Evolutionary conservation across 2,888 invertebrate species (phyloP), one percentile per base, ranked within the genome.

Genomic region (Omphaloscelis lunosa): DNA sequence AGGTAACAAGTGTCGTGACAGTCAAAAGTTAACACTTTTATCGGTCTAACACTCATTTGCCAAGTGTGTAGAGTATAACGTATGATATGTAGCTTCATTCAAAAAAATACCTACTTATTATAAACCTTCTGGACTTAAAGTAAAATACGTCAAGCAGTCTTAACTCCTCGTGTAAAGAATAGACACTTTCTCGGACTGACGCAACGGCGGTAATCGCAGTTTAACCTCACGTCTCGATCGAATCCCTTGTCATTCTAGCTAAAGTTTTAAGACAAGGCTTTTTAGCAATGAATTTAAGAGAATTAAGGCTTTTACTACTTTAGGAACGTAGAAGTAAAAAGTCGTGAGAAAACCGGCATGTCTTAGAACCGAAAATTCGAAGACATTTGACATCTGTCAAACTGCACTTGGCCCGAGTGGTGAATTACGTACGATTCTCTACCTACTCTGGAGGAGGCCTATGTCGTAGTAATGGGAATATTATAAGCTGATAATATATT

Each of bases 141-240:
- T 41, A 41, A 41, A 75, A n/a, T 29, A 75, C 39, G 69, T n/a
- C 48, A 72, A 34, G 41, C 17, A 69, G 41, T 20, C 41, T 53
- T 27, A 62, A 75, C 51, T 75, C 34, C 15, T 75, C 45, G 27
- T 45, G 2, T 23, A 62, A 76, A 75, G 61, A 75, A 75, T 62
- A 53, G 61, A 34, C 61, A 75, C 20, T 45, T 17, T 34, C 53
- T n/a, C 34, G 34, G n/a, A 5, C 62, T 63, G 34, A 56, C 20
- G 51, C 51, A 2, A 51, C 45, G 34, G 11, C 45, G 8, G 27
- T 76, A 75, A 63, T 75, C 53, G 11, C 76, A 27, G 41, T n/a
- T 75, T 75, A 75, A 75, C 41, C 2, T 62, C 29, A 11, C 23
- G n/a, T 1, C 29, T 75, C 29, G 41, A 75, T 75, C n/a, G 62